Conservation (phyloP, 2,888 invertebrate genomes). For the Harmothoe impar region DNA sequence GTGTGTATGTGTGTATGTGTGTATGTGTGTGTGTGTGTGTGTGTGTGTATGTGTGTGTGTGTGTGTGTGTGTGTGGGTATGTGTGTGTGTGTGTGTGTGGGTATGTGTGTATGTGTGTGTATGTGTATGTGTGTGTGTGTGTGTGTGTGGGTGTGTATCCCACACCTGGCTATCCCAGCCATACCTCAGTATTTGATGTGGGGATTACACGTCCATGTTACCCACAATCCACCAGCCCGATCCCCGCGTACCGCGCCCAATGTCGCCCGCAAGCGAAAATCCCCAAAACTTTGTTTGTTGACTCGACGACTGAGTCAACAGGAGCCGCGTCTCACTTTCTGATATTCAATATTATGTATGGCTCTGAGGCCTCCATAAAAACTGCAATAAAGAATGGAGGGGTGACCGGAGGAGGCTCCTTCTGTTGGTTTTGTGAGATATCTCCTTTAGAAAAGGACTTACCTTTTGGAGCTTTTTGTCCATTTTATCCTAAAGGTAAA, state of each 20-base stretch:
- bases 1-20: too few relatives aligned
- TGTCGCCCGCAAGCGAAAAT: not conserved
- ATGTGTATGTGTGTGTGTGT: too few relatives aligned
- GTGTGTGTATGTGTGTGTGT: too few relatives aligned
- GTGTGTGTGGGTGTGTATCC: not conserved
- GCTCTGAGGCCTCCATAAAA: not conserved
- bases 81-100: too few relatives aligned
- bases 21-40: too few relatives aligned
- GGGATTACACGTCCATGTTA: conserved; percentile 13
- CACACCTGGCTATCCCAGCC: not conserved
- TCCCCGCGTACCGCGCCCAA: not conserved
- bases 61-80: too few relatives aligned
- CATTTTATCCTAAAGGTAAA: not conserved
- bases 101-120: too few relatives aligned
- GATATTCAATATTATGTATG: conserved; percentile 18
- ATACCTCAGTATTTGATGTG: not conserved
- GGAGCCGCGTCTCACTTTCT: not conserved
- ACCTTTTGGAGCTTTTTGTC: not conserved
- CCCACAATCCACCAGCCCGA: not conserved
- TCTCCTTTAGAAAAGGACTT: not conserved
- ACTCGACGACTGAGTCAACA: conserved; percentile 11
- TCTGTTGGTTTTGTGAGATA: not conserved
- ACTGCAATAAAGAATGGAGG: not conserved
- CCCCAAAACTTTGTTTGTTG: conserved; percentile 42
- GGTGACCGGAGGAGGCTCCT: not conserved